phyloP scores from a whole-genome alignment of 92 coral and sea anemone species.

The Porites lobata region DNA sequence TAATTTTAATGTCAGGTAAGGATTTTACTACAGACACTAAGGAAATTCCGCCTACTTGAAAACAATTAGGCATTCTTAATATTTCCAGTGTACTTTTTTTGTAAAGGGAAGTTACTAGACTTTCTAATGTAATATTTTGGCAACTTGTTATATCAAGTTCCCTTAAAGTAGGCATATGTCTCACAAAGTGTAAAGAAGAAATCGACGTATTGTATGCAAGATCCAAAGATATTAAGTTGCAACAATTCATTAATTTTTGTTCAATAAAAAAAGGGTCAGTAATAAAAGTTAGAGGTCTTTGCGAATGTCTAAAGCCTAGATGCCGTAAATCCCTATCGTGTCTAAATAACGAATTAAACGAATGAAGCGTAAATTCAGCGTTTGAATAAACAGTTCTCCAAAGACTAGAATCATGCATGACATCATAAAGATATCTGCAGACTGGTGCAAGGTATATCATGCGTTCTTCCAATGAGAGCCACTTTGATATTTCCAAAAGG shows the following conservation, averaged over 20 bases:
- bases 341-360: not conserved
- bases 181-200: conserved; percentile 46
- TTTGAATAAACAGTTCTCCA: conserved; percentile 52
- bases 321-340: too few species aligned
- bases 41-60: conserved; percentile 46
- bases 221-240: conserved; percentile 50
- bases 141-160: conserved; percentile 57
- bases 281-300: too few species aligned
- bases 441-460: conserved; percentile 58
- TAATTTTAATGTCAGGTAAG: conserved; percentile 50
- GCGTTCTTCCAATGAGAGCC: conserved; percentile 68
- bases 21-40: conserved; percentile 36
- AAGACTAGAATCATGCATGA: conserved; percentile 63
- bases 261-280: conserved; percentile 45
- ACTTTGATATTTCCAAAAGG: conserved; percentile 57
- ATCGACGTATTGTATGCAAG: conserved; percentile 53
- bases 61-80: conserved; percentile 57
- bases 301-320: too few species aligned
- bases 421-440: conserved; percentile 56
- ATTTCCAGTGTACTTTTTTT: conserved; percentile 38
- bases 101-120: conserved; percentile 54
- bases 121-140: conserved; percentile 56
- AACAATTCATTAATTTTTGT: conserved; percentile 44
- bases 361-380: conserved; percentile 42
- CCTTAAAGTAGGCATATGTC: conserved; percentile 29